Evolutionary conservation across 2,113 vertebrate genomes (phyloP), one percentile per base, ranked within the genome.

Genomic region (Forbesichthys papilliferus): DNA sequence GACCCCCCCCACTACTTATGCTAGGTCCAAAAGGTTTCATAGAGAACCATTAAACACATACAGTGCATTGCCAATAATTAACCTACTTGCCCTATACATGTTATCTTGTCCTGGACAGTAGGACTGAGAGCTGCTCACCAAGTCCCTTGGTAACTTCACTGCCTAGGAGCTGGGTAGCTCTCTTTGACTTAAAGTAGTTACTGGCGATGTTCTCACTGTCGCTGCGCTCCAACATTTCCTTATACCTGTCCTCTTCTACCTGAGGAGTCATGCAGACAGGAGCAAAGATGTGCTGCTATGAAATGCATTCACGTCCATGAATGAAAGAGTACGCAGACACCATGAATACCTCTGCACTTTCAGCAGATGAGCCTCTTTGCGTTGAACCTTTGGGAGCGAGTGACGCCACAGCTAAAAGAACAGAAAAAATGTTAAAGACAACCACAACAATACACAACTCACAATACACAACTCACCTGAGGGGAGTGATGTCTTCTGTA

Each of bases 201-300:
- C 78, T 95, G 84, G 95, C 94, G 0, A 93, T 90, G 61, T 92
- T 92, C 55, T 96, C 92, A 1, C 94, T 96, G 83, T 95, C 90
- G 0, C 95, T 96, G 3, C 93, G 93, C 62, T 86, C 89, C 62
- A 98, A 87, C 94, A 95, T 91, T 74, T 93, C 85, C 70, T 90
- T 95, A 73, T 93, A 96, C 48, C 89, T 79, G 73, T 96, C 94
- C 79, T 95, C 94, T 18, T 95, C 93, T 47, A 93, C 91, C 89
- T 91, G 84, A 66, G 51, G 84, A 66, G 51, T 4, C 58, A 65
- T 16, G 56, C 12, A 61, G 3, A 66, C 11, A 66, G 53, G 2
- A 0, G 18, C 53, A 13, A 42, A 18, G 0, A 55, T 34, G 18
- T 63, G 56, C 11, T 27, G n/a, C 16, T 13, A 57, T n/a, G 54